Conservation (phyloP, 2,888 invertebrate species). For the Horisme vitalbata region DNA sequence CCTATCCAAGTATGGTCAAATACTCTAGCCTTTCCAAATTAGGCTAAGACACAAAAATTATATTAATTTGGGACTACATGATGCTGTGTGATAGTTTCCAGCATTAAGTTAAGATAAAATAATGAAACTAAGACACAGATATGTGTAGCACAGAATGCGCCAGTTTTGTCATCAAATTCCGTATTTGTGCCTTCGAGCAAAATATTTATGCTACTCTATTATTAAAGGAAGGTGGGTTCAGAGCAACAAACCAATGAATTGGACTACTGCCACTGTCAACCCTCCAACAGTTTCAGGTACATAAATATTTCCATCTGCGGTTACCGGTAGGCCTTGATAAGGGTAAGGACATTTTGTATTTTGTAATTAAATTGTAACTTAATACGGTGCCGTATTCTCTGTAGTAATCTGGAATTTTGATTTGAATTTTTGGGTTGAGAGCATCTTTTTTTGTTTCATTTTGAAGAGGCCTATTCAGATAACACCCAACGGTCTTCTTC, state of each 20-base stretch:
- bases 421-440: constrained; percentile 11
- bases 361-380: constrained; percentile 34
- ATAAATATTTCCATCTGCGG: constrained; percentile 47
- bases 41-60: too few species aligned
- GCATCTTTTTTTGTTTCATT: not conserved
- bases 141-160: too few species aligned
- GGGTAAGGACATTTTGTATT: constrained; percentile 29
- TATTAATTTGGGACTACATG: too few species aligned
- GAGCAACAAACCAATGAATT: constrained; percentile 42
- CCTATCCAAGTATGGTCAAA: too few species aligned
- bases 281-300: constrained; percentile 34
- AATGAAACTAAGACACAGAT: too few species aligned
- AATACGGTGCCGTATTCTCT: constrained; percentile 12
- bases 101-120: too few species aligned
- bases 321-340: constrained; percentile 20
- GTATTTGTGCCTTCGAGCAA: not conserved
- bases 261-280: constrained; percentile 49
- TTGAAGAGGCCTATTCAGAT: too few species aligned
- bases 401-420: constrained; percentile 17
- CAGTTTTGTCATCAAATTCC: too few species aligned
- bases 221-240: not conserved
- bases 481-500: too few species aligned
- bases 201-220: not conserved
- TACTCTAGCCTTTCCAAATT: too few species aligned
- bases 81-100: too few species aligned